Evolutionary conservation across 1,140 invertebrate species (phyloP), one percentile per base, ranked within the genome.

Genomic region (Bilobella aurantiaca): DNA sequence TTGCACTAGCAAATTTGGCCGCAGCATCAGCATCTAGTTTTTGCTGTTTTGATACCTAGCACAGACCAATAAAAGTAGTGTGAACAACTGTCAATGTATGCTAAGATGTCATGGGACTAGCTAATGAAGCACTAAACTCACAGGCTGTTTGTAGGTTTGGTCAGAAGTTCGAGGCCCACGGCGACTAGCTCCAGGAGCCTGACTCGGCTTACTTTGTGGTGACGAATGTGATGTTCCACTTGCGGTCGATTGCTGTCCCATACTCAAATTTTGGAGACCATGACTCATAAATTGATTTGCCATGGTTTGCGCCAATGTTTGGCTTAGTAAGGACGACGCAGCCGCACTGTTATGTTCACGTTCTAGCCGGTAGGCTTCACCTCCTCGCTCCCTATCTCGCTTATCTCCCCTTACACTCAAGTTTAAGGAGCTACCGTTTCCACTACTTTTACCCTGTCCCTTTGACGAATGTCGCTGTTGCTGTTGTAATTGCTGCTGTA

Each of bases 1-100:
- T 69, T 63, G 71, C 68, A 63, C 66, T 72, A 1, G 68, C 68
- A 56, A 74, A 69, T 47, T 74, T 72, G 0, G 70, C 70, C 21
- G 70, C 68, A 14, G 73, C 69, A 63, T 82, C 75, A 79, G 85
- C 76, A 32, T 72, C 71, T 3, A 72, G 25, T 53, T 69, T 59
- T 46, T 69, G 65, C 46, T 70, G 72, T 60, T 74, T 74, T 57
- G 73, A 64, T 56, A 74, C 56, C 63, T 76, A 69, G 14, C 37
- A 37, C 5, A 23, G 14, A 12, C 12, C 5, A 29, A n/a, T 12
- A 14, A 29, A 29, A 32, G 28, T n/a, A n/a, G n/a, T n/a, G n/a
- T n/a, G n/a, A n/a, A n/a, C n/a, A n/a, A n/a, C n/a, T n/a, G n/a
- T n/a, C n/a, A n/a, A n/a, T n/a, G n/a, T n/a, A n/a, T n/a, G n/a